Base-by-base conservation (phyloP, 2,797 vertebrate species). In the Columba guinea region DNA sequence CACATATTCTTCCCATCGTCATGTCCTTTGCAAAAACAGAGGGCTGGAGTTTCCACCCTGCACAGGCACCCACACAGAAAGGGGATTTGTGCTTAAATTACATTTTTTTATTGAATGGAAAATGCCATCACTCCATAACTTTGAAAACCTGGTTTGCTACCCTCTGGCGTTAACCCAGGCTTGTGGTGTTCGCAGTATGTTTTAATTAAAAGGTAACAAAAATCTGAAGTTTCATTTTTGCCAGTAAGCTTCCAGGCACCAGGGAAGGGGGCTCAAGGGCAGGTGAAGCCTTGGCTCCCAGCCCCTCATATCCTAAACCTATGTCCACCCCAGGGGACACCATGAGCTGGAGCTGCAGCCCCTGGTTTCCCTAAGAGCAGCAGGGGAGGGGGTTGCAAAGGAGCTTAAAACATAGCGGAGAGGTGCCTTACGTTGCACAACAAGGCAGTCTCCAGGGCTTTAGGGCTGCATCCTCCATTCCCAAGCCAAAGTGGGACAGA, bases 151-250 rank as follows among this genome's bases (percentile, higher is more conserved):
- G 64, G 55, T 71, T 68, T 11, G 0, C 48, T 75, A 19, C 56
- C 28, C 0, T 0, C 63, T 71, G 71, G 75, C 23, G 0, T 60
- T 34, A 35, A 23, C 73, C 62, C 73, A 52, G 76, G 21, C 28
- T 44, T 12, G 16, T 32, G 60, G 59, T 68, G 41, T 34, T 62
- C 3, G 0, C 35, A 3, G 23, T 7, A 4, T 8, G 11, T 80
- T 94, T 84, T 84, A 69, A 70, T 73, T 49, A 58, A 63, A 89
- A 78, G 32, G 63, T 48, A 73, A 55, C 23, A 86, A 77, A 95
- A 74, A 18, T 27, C 35, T 28, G 0, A 70, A 63, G 41, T 76
- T 82, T 82, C n/a, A 0, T 35, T 75, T 78, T 44, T 26, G 8
- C 63, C 37, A 17, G 0, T 13, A 23, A 77, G n/a, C 30, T 78